Evolutionary conservation across 1,140 invertebrate genomes (phyloP).

Genomic region (Mizuhopecten yessoensis): DNA sequence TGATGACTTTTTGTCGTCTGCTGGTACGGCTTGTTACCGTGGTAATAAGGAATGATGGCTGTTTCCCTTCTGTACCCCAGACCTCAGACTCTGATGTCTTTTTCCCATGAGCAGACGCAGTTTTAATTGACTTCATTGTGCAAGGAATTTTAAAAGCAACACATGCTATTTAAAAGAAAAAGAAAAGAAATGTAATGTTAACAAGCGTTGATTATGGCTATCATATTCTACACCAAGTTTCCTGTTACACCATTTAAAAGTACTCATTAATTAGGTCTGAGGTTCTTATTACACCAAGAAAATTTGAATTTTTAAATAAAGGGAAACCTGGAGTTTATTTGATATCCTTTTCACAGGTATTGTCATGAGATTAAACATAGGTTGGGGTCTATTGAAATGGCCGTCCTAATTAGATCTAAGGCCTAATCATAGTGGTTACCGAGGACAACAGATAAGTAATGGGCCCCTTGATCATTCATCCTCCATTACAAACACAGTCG

Average conservation of each 20-base stretch:
- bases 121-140: slow-evolving; percentile 35
- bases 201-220: background rate
- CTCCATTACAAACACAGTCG: background rate
- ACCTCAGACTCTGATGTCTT: slow-evolving; percentile 13
- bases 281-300: background rate
- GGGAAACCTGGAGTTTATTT: slow-evolving; percentile 13
- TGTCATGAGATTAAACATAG: slow-evolving; percentile 19
- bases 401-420: background rate
- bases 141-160: slow-evolving; percentile 39
- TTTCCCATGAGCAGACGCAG: slow-evolving; percentile 36
- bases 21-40: background rate
- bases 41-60: background rate
- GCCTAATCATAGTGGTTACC: background rate
- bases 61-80: slow-evolving; percentile 16
- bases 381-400: slow-evolving; percentile 7
- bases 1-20: background rate
- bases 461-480: background rate
- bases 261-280: slow-evolving; percentile 33
- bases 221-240: slow-evolving; percentile 11
- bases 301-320: slow-evolving; percentile 36
- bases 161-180: slow-evolving; percentile 40
- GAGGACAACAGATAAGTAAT: slow-evolving; percentile 27
- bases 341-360: slow-evolving; percentile 38
- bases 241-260: slow-evolving; percentile 11
- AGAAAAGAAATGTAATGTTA: slow-evolving; percentile 29